phyloP scores from a whole-genome alignment of 2,113 vertebrate genomes.

The Solea senegalensis region DNA sequence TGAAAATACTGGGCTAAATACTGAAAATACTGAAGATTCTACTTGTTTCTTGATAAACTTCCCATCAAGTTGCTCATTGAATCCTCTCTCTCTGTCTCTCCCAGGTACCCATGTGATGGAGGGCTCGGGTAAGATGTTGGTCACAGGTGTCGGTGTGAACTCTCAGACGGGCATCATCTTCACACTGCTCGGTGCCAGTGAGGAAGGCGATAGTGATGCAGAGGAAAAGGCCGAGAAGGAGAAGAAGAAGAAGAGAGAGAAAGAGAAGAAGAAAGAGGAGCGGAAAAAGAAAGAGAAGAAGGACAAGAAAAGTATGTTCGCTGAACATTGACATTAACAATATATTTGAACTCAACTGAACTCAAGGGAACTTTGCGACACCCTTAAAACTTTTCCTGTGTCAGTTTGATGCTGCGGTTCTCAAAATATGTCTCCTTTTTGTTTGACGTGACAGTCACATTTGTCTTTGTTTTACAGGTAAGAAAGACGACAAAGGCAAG shows the following conservation, averaged over 20 bases:
- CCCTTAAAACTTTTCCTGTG: too few species aligned
- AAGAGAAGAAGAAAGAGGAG: conserved; percentile 65
- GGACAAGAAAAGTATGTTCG: conserved; percentile 72
- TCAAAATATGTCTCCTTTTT: too few species aligned
- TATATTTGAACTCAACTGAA: too few species aligned
- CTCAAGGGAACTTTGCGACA: too few species aligned
- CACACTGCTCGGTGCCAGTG: conserved; percentile 90
- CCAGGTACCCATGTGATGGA: conserved; percentile 98
- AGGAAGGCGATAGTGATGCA: conserved; percentile 86
- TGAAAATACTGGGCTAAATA: too few species aligned
- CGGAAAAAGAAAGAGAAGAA: conserved; percentile 64
- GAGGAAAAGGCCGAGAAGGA: conserved; percentile 74
- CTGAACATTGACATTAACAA: neutral
- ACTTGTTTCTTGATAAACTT: too few species aligned
- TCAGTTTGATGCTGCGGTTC: too few species aligned
- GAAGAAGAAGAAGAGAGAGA: conserved; percentile 57
- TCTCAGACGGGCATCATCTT: conserved; percentile 99
- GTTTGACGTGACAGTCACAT: neutral
- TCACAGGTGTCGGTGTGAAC: conserved; percentile 94
- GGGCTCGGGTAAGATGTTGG: conserved; percentile 95
- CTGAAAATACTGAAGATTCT: too few species aligned
- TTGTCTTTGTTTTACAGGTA: conserved; percentile 56
- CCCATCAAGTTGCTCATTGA: too few species aligned
- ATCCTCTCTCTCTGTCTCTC: neutral
- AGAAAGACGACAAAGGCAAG: conserved; percentile 73